Conservation (phyloP, 2,113 vertebrate genomes). For the Toxotes chatareus region DNA sequence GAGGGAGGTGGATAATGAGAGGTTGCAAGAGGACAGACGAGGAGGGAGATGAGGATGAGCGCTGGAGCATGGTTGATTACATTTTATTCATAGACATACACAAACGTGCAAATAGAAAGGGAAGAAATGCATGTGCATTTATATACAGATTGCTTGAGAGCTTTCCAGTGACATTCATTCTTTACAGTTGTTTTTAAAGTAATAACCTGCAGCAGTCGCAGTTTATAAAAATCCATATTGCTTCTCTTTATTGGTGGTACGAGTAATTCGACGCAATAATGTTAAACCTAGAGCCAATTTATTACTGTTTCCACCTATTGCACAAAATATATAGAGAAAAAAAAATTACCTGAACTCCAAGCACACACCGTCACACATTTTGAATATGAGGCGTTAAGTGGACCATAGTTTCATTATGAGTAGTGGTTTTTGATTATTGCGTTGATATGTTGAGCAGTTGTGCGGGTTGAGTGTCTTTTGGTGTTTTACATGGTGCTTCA, state of each 20-base stretch:
- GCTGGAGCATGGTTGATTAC: constrained; percentile 17
- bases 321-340: background rate
- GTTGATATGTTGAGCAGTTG: background rate
- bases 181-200: background rate
- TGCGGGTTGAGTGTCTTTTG: background rate
- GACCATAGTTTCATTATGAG: background rate
- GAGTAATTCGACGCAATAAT: background rate
- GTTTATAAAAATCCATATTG: constrained; percentile 9
- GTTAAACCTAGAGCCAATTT: background rate
- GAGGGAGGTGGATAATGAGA: constrained; percentile 63
- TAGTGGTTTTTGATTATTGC: background rate
- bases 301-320: constrained; percentile 3
- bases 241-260: background rate
- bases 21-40: constrained; percentile 50
- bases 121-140: background rate
- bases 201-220: constrained; percentile 18
- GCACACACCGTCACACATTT: background rate
- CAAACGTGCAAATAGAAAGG: background rate
- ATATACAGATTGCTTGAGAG: background rate
- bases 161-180: background rate
- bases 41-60: constrained; percentile 17
- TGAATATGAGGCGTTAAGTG: too few species aligned
- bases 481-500: background rate
- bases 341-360: background rate
- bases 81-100: constrained; percentile 34